Evolutionary conservation across 2,888 invertebrate genomes (phyloP), one percentile per base, ranked within the genome.

Genomic region (Microctonus brassicae): DNA sequence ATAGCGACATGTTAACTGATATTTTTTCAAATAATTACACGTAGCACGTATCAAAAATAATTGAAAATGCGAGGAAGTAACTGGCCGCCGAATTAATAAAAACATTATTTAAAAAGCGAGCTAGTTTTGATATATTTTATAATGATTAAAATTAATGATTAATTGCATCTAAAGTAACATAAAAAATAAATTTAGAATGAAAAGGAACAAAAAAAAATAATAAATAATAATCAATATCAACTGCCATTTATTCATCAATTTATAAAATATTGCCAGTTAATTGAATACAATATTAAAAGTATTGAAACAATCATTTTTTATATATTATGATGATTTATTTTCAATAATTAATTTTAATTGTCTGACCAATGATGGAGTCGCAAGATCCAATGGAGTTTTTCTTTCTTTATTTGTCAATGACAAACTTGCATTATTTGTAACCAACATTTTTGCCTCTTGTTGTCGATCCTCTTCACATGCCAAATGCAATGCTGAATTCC

Each of bases 401-500:
- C 90, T 88, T 69, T 93, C 92, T 80, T 91, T 93, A 85, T 95
- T 95, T 79, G 86, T 82, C 17, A 90, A 81, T 42, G 90, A 88
- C 11, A 91, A 76, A 79, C 89, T 88, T 6, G 94, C 94, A 20
- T 94, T 94, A 80, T 91, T 89, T 75, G 90, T 88, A 0, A 93
- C 90, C 71, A 95, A 88, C 78, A 93, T 85, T 79, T 90, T 89
- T 7, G 93, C 93, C 77, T 91, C 92, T 72, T 92, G 91, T 77
- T 90, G 90, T 76, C 94, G 89, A 78, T 93, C 92, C 87, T 95
- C 95, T 86, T 95, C 95, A 88, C 95, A 95, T 2, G 95, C 94
- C 75, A 95, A 89, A 88, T 95, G 95, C 91, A 96, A 87, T 53
- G 96, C 91, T 22, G 95, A 93, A 83, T 93, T 94, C 33, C 95